Evolutionary conservation across 2,113 vertebrate genomes (phyloP), one percentile per base, ranked within the genome.

Genomic region (Sturnira hondurensis): DNA sequence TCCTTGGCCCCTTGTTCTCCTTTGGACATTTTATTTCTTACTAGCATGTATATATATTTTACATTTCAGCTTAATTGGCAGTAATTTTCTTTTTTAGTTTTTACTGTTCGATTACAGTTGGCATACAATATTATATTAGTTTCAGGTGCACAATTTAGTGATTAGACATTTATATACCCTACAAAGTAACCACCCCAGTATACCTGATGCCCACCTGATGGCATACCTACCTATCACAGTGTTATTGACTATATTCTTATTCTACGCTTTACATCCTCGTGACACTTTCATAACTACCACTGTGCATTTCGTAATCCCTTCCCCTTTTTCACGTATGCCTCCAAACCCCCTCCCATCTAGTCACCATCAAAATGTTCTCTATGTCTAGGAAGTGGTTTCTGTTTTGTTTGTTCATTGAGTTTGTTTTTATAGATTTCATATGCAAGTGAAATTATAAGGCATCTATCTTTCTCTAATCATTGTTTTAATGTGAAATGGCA

Each of bases 1-100:
- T 86, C 85, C 76, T 97, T 94, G 52, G 19, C 4, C 77, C 86
- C 70, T 96, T 94, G 14, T 77, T 33, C 73, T 36, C 50, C 70
- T 61, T 5, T 41, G 41, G 11, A 82, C 91, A 56, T 56, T 56
- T 97, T 61, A 14, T 65, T 31, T 63, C 24, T 63, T 63, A 63
- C 61, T 13, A 63, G 14, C 31, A 31, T 58, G 3, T 61, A 13
- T 58, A 10, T 61, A 13, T 24, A 11, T 54, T 20, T 54, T 54
- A 22, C 28, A 63, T 63, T 63, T 63, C 6, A 31, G 61, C 13
- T 61, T 28, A 11, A 65, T 33, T 56, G 26, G 61, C 13, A 33
- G 61, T 65, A 12, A 15, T 14, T 63, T 65, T 31, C 61, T 31
- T 63, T 65, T 65, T 65, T 33, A 31, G 15, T 65, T 65, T 33